Evolutionary conservation across 2,888 invertebrate species (phyloP), one percentile per base, ranked within the genome.

Genomic region (Parnassius glacialis): DNA sequence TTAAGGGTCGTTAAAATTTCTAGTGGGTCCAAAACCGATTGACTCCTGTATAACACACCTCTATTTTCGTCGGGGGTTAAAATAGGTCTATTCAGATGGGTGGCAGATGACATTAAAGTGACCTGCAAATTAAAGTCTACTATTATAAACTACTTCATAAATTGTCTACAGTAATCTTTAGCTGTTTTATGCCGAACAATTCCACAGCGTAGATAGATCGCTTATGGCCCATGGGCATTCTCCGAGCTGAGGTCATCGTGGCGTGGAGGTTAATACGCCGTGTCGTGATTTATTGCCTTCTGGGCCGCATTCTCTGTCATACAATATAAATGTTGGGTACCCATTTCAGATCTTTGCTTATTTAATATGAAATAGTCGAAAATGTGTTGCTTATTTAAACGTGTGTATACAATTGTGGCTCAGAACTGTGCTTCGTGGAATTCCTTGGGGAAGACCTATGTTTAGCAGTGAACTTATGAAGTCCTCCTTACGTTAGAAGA

Each of bases 201-300:
- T 11, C 16, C 11, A 10, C 16, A 41, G 20, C 10, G 25, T 41
- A 50, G 62, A 58, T n/a, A 25, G 53, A 44, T 64, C 64, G 59
- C 57, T 48, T 43, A 48, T 50, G 45, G 62, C 66, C 54, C 65
- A 64, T 64, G 65, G 64, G 62, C 60, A 48, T 64, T 64, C 66
- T 65, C 66, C 64, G 70, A 10, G 70, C 69, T 65, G 68, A 68
- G 75, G 69, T 73, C 72, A 70, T 67, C 67, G 64, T 65, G 68
- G 67, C 64, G 62, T 61, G 64, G 54, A 59, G 64, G 64, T 70
- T 74, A 74, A 74, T 69, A 68, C 65, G 68, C 66, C 68, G 72
- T 69, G 67, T 62, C 70, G 67, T 75, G 72, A 75, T 74, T 73
- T 74, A 75, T 70, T 20, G 67, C 66, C 47, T 53, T 44, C 45